Percentiles rank a stretch among this genome's conserved stretches.
phyloP scores from a whole-genome alignment of 2,888 invertebrate genomes.

The Cancer borealis region DNA sequence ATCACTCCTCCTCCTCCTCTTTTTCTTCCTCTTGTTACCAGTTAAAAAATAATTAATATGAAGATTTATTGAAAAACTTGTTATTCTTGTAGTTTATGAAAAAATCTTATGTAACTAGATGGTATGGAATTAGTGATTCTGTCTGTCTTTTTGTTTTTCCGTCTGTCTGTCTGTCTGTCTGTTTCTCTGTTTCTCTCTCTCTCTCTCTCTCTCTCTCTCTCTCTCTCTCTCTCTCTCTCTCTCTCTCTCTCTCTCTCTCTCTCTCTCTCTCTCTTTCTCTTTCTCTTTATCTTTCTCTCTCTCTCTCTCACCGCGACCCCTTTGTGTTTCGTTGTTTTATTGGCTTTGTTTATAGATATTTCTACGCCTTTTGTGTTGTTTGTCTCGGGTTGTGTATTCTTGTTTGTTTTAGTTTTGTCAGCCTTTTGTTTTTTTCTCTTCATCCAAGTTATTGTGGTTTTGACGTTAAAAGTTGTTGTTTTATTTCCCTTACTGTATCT shows the following conservation, averaged over 20 bases:
- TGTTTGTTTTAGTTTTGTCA: slow-evolving; percentile 16
- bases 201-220: not conserved
- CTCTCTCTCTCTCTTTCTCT: not conserved
- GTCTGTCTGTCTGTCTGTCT: not conserved
- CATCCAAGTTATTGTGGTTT: not conserved
- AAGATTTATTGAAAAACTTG: not conserved
- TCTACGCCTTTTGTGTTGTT: slow-evolving; percentile 11
- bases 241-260: not conserved
- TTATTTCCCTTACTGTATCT: not conserved
- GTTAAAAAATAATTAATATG: not conserved
- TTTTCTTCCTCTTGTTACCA: not conserved
- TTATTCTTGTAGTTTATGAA: not conserved
- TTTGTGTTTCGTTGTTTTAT: not conserved
- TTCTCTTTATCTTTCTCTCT: slow-evolving; percentile 8
- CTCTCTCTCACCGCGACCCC: not conserved
- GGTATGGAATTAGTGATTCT: not conserved
- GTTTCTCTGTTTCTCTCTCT: too few species aligned
- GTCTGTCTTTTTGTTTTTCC: not conserved
- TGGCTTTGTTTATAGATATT: slow-evolving; percentile 8
- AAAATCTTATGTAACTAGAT: not conserved
- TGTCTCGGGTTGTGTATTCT: not conserved
- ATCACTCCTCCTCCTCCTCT: not conserved
- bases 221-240: slow-evolving; percentile 26
- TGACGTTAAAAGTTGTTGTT: not conserved
- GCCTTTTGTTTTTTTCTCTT: not conserved